Evolutionary conservation across 2,797 vertebrate species (phyloP), one percentile per base, ranked within the genome.

Genomic region (Scolopax rusticola): DNA sequence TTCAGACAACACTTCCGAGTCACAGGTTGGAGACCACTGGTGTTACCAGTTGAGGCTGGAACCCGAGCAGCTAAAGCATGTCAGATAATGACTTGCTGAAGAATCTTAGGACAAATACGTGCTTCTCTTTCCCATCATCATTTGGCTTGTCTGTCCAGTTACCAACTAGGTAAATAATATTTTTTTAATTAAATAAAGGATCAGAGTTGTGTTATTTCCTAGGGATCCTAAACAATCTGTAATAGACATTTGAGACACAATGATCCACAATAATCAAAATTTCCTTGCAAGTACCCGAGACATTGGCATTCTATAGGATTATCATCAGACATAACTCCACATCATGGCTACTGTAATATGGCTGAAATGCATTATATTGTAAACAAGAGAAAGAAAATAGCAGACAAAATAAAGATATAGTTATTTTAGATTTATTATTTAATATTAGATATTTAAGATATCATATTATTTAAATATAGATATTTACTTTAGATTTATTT

Each of bases 91-190:
- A 43, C 27, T 53, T 54, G 32, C 32, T 25, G 8, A 14, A 12
- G 4, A 57, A 18, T n/a, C 38, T 67, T 48, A 36, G 40, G 30
- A 47, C 48, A 74, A 10, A 9, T 30, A 74, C 0, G 0, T 27
- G 41, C 33, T 61, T 41, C 61, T 87, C 23, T 57, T 28, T 12
- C 2, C 6, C 50, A 38, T 56, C 65, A 15, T 40, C 51, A 47
- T 70, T 23, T 43, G 33, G 16, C n/a, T 27, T 43, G 7, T 28
- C 27, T 81, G 41, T 6, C 75, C 45, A 54, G 41, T 16, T 47
- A 50, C 4, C 38, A 71, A 5, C 5, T 12, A 24, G 25, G 47
- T 28, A 41, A 81, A 81, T 20, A 32, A 53, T 12, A 8, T 8
- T 14, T 23, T 60, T 7, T 48, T 17, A 5, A 51, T 59, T 2